These are phyloP conservation scores for Cebidichthys violaceus DNA, from an alignment of 2,113 vertebrate species.

Conservation along the genomic window DNA sequence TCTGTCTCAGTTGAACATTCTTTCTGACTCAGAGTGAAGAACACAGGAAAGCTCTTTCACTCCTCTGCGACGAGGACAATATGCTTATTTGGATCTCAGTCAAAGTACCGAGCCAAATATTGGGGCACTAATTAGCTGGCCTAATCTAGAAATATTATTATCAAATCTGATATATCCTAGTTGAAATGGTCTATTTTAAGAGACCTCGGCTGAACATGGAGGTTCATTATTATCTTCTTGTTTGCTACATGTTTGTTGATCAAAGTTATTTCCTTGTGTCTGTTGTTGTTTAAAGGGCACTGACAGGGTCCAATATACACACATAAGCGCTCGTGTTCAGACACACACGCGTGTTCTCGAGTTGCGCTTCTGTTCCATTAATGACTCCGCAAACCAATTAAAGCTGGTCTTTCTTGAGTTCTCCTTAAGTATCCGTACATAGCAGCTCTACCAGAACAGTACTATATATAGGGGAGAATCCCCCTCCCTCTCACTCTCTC, in stretches of 20 bases:
- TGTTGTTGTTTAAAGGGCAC: slow-evolving; percentile 79
- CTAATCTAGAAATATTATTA: slow-evolving; percentile 78
- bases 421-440: slow-evolving; percentile 61
- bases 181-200: slow-evolving; percentile 80
- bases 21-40: slow-evolving; percentile 64
- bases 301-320: slow-evolving; percentile 68
- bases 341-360: slow-evolving; percentile 19
- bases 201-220: slow-evolving; percentile 71
- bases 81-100: slow-evolving; percentile 75
- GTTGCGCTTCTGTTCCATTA: slow-evolving; percentile 67
- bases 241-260: slow-evolving; percentile 82
- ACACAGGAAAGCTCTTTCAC: slow-evolving; percentile 56
- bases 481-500: not conserved
- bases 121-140: slow-evolving; percentile 77
- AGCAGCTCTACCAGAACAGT: slow-evolving; percentile 41
- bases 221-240: slow-evolving; percentile 79
- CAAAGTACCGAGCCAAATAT: slow-evolving; percentile 68
- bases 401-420: slow-evolving; percentile 65
- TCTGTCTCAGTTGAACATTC: slow-evolving; percentile 58
- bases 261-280: slow-evolving; percentile 74
- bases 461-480: slow-evolving; percentile 72
- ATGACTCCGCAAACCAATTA: slow-evolving; percentile 78
- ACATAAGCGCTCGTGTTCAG: slow-evolving; percentile 26
- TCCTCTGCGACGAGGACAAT: slow-evolving; percentile 74
- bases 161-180: slow-evolving; percentile 72